Evolutionary conservation across 2,113 vertebrate species (phyloP), one percentile per base, ranked within the genome.

Genomic region (Rana temporaria): DNA sequence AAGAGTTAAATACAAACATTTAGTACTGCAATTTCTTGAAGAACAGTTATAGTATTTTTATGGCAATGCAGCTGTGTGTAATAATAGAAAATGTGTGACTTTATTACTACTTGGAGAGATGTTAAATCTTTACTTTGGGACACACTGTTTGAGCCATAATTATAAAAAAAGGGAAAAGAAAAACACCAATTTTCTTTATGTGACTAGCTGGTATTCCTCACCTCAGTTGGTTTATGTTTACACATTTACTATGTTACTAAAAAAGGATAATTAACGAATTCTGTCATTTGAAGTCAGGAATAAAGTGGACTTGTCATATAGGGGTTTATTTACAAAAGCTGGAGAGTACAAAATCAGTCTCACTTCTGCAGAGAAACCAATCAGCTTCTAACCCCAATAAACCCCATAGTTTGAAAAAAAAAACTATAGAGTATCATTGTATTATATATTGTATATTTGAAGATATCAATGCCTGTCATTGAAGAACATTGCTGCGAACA

Each of bases 1-100:
- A 53, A 42, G 78, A 57, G 78, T 80, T 80, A 80, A 80, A 80
- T 60, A 80, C n/a, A 70, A 80, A 80, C 78, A 80, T 70, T 80
- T 70, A 62, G 26, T 34, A 79, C 22, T 22, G 32, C 66, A 56
- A 71, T 68, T 59, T 82, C 57, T 68, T 30, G 52, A 76, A 82
- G 59, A 73, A 65, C 62, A 59, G 48, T 82, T 82, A 74, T 57
- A 30, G 26, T 30, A 82, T 82, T 66, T 64, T 76, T 82, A 82
- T 82, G 57, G 70, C 72, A 60, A 76, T 57, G 71, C 81, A 82
- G 81, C 81, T 82, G 81, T 22, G 73, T 82, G 81, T 60, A 76
- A 82, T 82, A 82, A 76, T 66, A 82, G 52, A 48, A 68, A 82
- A 83, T 60, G 72, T 75, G 81, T 83, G 72, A 83, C 71, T 83